Evolutionary conservation across 2,888 invertebrate species (phyloP).

Genomic region (Tenthredo livida): DNA sequence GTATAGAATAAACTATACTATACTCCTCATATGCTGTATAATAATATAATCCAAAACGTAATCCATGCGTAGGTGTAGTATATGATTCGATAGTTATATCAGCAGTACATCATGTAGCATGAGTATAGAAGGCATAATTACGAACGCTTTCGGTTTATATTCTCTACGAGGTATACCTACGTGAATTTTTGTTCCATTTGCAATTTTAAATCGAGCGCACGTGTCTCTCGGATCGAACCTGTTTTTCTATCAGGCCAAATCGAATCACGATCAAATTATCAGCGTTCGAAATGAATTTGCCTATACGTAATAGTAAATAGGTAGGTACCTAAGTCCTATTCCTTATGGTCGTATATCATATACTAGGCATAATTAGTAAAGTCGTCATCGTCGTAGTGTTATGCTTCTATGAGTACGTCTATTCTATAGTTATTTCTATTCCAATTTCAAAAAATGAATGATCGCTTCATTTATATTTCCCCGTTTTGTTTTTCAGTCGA

Average conservation of each 20-base stretch:
- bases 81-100: background rate
- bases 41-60: background rate
- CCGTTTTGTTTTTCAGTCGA: conserved; percentile 84
- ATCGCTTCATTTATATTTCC: background rate
- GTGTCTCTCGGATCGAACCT: conserved; percentile 29
- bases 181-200: background rate
- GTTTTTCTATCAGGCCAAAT: conserved; percentile 5
- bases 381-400: too few relatives aligned
- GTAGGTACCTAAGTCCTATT: background rate
- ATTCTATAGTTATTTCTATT: too few relatives aligned
- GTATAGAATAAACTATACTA: too few relatives aligned
- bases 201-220: conserved; percentile 25
- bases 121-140: background rate
- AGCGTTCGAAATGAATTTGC: background rate
- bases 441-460: too few relatives aligned
- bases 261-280: background rate
- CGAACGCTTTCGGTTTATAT: conserved; percentile 7
- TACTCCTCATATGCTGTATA: background rate
- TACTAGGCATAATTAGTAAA: too few relatives aligned
- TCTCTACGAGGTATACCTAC: background rate
- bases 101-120: background rate
- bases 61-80: background rate
- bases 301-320: background rate
- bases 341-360: background rate
- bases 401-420: background rate